Base-by-base conservation (phyloP, 2,113 vertebrate species). In the Xenopus tropicalis region DNA sequence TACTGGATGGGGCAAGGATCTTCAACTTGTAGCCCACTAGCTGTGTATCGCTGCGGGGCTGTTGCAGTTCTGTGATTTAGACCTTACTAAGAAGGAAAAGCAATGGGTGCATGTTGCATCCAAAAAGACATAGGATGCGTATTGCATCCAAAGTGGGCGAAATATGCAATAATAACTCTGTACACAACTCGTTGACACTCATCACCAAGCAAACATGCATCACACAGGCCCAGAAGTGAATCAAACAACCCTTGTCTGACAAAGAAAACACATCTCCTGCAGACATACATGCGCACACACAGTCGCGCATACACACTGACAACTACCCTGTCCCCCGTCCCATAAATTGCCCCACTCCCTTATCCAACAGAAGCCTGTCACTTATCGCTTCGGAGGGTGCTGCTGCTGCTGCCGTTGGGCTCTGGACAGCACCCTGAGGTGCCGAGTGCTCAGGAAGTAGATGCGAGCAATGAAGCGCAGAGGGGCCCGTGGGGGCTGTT, bases 301-400 rank as follows among this genome's bases (percentile, higher is more conserved):
- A 74, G 56, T 25, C 57, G 61, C 66, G 68, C 72, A 61, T 43
- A 69, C 73, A 63, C 73, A 76, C 73, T 62, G 72, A 75, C 72
- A 76, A 76, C 73, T 76, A 76, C 73, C 73, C 73, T 76, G 73
- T 76, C 73, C 73, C 73, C 73, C 73, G 73, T 76, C 73, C 73
- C 73, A 76, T 76, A 76, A 76, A 69, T 69, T 76, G 66, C 73
- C 66, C 73, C 73, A 25, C 73, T 76, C 73, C 73, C 73, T 63
- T 69, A 67, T 76, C 73, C 66, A 43, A 59, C 73, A 20, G 59
- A 46, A 76, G 59, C 66, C 58, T 66, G 66, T 56, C 73, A 76
- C 73, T 76, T 76, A 76, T 76, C 73, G 73, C 66, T 76, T 76
- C 24, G 73, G 73, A 76, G 73, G 73, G 73, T 76, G 73, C 61